phyloP scores from a whole-genome alignment of 2,797 vertebrate genomes.

The Hippocampus kuda region DNA sequence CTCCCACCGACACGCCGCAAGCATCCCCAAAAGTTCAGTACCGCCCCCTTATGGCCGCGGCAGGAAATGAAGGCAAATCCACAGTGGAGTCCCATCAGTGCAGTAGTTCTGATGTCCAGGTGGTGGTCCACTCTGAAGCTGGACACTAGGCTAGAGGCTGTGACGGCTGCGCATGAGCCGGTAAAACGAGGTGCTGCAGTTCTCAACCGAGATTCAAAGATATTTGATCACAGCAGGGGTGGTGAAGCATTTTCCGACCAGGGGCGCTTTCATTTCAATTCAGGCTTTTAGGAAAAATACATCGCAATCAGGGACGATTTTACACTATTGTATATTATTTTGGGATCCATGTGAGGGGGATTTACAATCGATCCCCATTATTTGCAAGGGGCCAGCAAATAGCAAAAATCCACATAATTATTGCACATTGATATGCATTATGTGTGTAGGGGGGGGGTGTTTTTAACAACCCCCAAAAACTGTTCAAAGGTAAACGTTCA shows the following conservation, averaged over 20 bases:
- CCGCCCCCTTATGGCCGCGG: constrained; percentile 56
- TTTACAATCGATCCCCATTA: not conserved
- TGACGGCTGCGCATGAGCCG: constrained; percentile 51
- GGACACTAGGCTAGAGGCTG: constrained; percentile 41
- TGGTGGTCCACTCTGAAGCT: constrained; percentile 38
- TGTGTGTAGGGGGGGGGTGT: too few relatives aligned
- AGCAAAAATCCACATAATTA: too few relatives aligned
- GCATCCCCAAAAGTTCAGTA: constrained; percentile 41
- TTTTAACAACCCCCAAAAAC: too few relatives aligned
- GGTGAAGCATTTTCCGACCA: not conserved
- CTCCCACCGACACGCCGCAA: constrained; percentile 3
- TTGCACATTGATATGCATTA: too few relatives aligned
- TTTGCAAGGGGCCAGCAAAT: too few relatives aligned
- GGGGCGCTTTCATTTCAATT: not conserved
- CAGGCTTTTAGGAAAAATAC: not conserved
- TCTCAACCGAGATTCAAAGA: constrained; percentile 45
- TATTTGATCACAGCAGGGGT: constrained; percentile 17
- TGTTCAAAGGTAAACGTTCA: too few relatives aligned
- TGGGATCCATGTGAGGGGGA: not conserved
- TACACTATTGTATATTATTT: not conserved
- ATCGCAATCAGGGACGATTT: not conserved
- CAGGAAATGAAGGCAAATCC: constrained; percentile 59
- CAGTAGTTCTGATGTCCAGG: constrained; percentile 43
- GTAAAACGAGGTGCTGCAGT: constrained; percentile 57
- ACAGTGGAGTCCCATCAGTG: constrained; percentile 58